Base-by-base conservation (phyloP, 2,113 vertebrate species). In the Gnathochromis pfefferi region DNA sequence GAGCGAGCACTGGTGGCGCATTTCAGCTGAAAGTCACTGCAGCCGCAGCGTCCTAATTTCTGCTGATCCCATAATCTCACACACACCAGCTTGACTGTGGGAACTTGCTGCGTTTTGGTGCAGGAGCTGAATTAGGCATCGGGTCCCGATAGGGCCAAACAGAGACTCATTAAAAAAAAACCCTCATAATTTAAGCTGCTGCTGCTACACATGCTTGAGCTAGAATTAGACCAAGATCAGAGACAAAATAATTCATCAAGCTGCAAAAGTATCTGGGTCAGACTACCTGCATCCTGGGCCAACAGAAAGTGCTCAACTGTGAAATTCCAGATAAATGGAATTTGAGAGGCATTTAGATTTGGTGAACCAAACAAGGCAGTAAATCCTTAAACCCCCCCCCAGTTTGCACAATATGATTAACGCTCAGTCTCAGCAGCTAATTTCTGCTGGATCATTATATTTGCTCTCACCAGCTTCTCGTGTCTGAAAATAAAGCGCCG, bases 41-140 rank as follows among this genome's bases (percentile, higher is more conserved):
- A 88, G 88, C 84, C 23, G 47, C 51, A 84, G 85, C 33, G 90
- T 70, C 88, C 91, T 92, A 60, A 93, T 94, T 95, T 94, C 80
- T 28, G 73, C 40, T 93, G 88, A 94, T 92, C 93, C 87, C n/a
- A 88, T 95, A 95, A 95, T 94, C 94, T 89, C 84, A 28, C 31
- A 86, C 84, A 87, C 75, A 85, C 80, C 86, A 88, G 80, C 80
- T 10, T 12, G 58, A 79, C 92, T 47, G 85, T 75, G 80, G 87
- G 89, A 92, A 87, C 65, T 79, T 5, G n/a, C 60, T 82, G 68
- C 19, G 9, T 87, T 89, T 91, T 90, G 85, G 90, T 80, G 75
- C 54, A 75, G 73, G 12, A 85, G 58, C 87, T 16, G 60, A 91
- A 89, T 16, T 47, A 81, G 33, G 82, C 80, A 82, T 89, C 87